Conservation (phyloP, 2,113 vertebrate species). For the Daphoenositta chrysoptera region DNA sequence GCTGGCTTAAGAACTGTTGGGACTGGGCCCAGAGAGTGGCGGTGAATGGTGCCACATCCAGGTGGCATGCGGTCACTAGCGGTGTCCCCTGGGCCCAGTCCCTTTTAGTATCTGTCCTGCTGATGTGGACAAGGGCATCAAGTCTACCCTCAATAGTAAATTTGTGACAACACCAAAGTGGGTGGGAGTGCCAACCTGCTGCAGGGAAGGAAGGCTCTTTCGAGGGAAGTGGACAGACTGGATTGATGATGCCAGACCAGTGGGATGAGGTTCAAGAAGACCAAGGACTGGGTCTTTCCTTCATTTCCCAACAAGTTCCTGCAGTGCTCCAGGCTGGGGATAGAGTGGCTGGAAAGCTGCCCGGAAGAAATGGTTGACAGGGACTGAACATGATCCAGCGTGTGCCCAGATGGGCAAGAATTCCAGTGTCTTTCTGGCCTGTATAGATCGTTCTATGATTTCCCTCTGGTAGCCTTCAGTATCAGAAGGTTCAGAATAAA, state of each 20-base stretch:
- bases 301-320: accelerated
- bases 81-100: not conserved
- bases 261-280: not conserved
- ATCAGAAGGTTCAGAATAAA: not conserved
- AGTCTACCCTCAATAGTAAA: accelerated
- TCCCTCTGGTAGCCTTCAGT: not conserved
- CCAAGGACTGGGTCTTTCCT: accelerated
- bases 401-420: too few relatives aligned
- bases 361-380: accelerated
- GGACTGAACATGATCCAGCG: accelerated
- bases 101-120: not conserved
- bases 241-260: accelerated
- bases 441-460: not conserved
- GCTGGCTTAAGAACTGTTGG: not conserved
- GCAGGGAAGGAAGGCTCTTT: too few relatives aligned
- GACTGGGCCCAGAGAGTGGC: too few relatives aligned
- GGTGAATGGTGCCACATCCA: not conserved
- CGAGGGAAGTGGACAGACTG: accelerated
- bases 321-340: not conserved
- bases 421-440: not conserved
- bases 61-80: accelerated
- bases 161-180: not conserved
- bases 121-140: not conserved
- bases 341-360: not conserved
- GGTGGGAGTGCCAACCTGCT: accelerated